Evolutionary conservation across 2,797 vertebrate genomes (phyloP), one percentile per base, ranked within the genome.

Genomic region (Sardinella longiceps): DNA sequence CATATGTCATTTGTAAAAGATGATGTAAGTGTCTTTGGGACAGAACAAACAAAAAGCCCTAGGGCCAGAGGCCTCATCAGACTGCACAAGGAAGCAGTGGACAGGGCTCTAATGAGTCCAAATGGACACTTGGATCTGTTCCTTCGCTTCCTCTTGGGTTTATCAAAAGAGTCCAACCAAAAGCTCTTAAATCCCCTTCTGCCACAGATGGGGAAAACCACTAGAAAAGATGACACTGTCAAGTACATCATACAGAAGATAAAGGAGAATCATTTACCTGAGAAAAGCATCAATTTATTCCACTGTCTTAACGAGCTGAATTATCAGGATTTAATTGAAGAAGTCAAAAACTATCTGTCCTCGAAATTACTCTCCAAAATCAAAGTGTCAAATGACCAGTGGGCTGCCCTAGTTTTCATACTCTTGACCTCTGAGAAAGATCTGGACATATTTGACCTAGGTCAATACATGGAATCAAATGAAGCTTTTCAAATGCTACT

Each of bases 301-400:
- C 53, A 88, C 30, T 86, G 87, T 58, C 70, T 87, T 1, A 58
- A 48, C 80, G 85, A 88, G 39, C 84, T 88, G 0, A 81, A 80
- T 25, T 84, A 88, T 18, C 4, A n/a, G 3, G 82, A 82, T 33
- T 46, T 88, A 23, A 50, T 28, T n/a, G 28, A 80, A 33, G 82
- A 87, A 39, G 85, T 87, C 2, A 66, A 88, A 81, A 46, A 0
- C 0, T 82, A 39, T n/a, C 70, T 83, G 15, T 77, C 0, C 39
- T 46, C 33, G 1, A 48, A 6, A 28, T n/a, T 28, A n/a, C 0
- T 25, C 28, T 51, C 63, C n/a, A 7, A 18, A 0, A 0, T 25
- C 0, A 6, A 3, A 43, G 1, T 84, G 2, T 56, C 56, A 10
- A 0, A 6, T 10, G 46, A 82, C 60, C 84, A 56, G 5, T 84